Evolutionary conservation across 2,797 vertebrate species (phyloP).

Genomic region (Tapirus indicus): DNA sequence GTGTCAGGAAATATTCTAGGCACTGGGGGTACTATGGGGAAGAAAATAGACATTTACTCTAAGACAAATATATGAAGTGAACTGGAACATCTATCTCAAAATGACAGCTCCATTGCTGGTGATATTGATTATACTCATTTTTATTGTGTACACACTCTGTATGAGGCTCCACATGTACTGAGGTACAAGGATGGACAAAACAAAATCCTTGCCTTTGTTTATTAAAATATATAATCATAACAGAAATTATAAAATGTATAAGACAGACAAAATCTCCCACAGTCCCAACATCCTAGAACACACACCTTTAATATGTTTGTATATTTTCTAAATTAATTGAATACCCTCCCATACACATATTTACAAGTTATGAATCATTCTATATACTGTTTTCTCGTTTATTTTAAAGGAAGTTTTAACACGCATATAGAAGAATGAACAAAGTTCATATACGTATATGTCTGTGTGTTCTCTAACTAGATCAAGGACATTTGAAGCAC

Average conservation of each 20-base stretch:
- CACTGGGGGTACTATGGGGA: not conserved
- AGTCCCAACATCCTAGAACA: not conserved
- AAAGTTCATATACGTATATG: not conserved
- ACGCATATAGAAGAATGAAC: not conserved
- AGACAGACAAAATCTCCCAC: not conserved
- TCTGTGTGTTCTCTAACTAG: not conserved
- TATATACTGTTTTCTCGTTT: not conserved
- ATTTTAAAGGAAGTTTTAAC: not conserved
- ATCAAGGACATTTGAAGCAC: not conserved
- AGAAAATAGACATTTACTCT: not conserved
- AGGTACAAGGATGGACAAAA: not conserved
- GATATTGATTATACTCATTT: not conserved
- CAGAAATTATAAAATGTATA: not conserved
- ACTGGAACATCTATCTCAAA: not conserved
- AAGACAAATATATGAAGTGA: not conserved
- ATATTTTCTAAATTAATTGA: slow-evolving; percentile 2
- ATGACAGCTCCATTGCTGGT: not conserved
- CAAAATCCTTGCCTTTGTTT: not conserved
- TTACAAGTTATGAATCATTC: not conserved
- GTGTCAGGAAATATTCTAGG: not conserved
- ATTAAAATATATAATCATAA: not conserved
- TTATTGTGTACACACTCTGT: not conserved
- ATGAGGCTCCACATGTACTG: not conserved
- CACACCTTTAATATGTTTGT: not conserved
- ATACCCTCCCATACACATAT: not conserved